Evolutionary conservation across 1,140 invertebrate genomes (phyloP), one percentile per base, ranked within the genome.

Genomic region (Popillia japonica): DNA sequence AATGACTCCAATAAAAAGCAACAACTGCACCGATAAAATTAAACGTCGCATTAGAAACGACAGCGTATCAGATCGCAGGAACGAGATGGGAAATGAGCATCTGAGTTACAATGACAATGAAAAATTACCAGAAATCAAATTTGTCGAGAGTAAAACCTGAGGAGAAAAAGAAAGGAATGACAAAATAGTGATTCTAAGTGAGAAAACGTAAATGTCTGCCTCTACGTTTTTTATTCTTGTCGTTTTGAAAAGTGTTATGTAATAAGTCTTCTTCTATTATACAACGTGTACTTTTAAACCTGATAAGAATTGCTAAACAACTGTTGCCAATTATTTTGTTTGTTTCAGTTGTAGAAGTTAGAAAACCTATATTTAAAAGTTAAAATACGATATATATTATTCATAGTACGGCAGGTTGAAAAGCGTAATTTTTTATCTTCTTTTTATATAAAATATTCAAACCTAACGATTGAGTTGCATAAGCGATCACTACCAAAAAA

Each of bases 361-460:
- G 27, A 34, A 34, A 2, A 34, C 27, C 4, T 34, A 34, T 4
- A 34, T 34, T 34, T 34, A 34, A 34, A 34, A 34, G 27, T 34
- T 34, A 34, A 34, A 34, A 34, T 34, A 34, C 27, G 27, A 34
- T 34, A 34, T 34, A 4, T 34, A 34, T 2, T 34, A 34, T 34
- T 34, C 27, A 34, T 34, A 34, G 1, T 34, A 34, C 27, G 27
- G 2, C 27, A 34, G 27, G 27, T 4, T 34, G 4, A 34, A 34
- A 48, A 48, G n/a, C n/a, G n/a, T n/a, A n/a, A n/a, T n/a, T n/a
- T n/a, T n/a, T n/a, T 20, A 27, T 27, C 11, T 68, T 10, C 22
- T 68, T 68, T 9, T 68, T 68, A 7, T 48, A 84, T 84, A 84
- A 86, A 86, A 86, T 86, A 84, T 85, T 82, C 81, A 82, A 84